Evolutionary conservation across 2,888 invertebrate species (phyloP).

Genomic region (Leptinotarsa rubiginosa): DNA sequence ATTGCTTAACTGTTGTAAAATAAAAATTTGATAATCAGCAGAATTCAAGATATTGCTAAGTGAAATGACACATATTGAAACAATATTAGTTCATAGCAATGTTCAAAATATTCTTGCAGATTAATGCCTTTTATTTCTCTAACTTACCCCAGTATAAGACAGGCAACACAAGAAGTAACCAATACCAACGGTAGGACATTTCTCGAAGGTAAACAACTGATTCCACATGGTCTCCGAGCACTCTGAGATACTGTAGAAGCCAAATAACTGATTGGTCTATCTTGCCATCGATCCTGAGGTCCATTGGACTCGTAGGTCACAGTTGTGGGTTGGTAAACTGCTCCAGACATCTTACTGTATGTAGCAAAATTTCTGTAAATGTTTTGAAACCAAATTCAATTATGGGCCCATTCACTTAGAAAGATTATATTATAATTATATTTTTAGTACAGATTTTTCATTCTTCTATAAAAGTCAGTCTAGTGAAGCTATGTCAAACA

Average conservation of each 20-base stretch:
- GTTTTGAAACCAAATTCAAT: background rate
- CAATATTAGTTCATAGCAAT: too few relatives aligned
- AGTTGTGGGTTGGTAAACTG: slow-evolving; percentile 83
- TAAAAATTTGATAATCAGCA: too few relatives aligned
- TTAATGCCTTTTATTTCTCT: background rate
- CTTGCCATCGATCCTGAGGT: slow-evolving; percentile 61
- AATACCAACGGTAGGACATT: slow-evolving; percentile 60
- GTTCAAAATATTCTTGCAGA: too few relatives aligned
- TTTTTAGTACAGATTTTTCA: too few relatives aligned
- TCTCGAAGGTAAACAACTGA: slow-evolving; percentile 62
- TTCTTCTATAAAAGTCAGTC: too few relatives aligned
- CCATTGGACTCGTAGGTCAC: slow-evolving; percentile 75
- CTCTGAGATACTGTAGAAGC: slow-evolving; percentile 67
- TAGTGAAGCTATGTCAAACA: too few relatives aligned
- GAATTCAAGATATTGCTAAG: too few relatives aligned
- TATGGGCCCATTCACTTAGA: too few relatives aligned
- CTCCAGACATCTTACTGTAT: slow-evolving; percentile 64
- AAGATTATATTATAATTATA: too few relatives aligned
- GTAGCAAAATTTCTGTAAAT: background rate
- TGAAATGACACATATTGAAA: too few relatives aligned
- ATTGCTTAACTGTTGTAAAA: background rate
- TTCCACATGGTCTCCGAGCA: slow-evolving; percentile 71
- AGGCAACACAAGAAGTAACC: slow-evolving; percentile 61
- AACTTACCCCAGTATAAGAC: slow-evolving; percentile 60
- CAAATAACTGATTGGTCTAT: slow-evolving; percentile 64